Evolutionary conservation across 2,888 invertebrate species (phyloP), one percentile per base, ranked within the genome.

Genomic region (Netelia fuscicornis): DNA sequence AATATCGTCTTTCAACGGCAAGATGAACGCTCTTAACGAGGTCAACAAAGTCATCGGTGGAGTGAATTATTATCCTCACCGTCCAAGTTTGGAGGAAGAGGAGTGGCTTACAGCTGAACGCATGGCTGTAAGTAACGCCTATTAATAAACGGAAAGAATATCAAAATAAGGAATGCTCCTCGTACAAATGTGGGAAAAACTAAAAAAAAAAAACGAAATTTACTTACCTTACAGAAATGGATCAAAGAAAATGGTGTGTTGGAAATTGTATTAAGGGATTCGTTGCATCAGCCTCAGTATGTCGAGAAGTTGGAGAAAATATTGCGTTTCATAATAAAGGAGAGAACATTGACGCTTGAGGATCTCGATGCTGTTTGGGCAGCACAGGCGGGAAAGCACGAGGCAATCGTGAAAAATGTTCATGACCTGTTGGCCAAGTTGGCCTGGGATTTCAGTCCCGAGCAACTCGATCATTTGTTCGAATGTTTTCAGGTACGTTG

Each of bases 21-120:
- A 99, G 95, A 99, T 99, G 99, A 99, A 99, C 92, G 99, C 99
- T 25, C 95, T 99, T 87, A 99, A 99, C 94, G 99, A 99, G 95
- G 98, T 99, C 82, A 99, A 99, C 94, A 99, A 99, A 95, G 97
- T 99, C 71, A 97, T 98, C 88, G 97, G 97, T 83, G 97, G 97
- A 90, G 98, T 98, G 83, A 97, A 97, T 80, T 98, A 98, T 93
- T 98, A 98, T 94, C 97, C 98, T 6, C 98, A 96, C 93, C 95
- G 96, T 91, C 95, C 96, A 83, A 94, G 96, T 83, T 95, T 96
- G 64, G 97, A 97, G 89, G 97, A 98, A 92, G 97, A 97, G 89
- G 98, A 98, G 92, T 98, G 98, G 97, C 95, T 99, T 20, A 99
- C 98, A 42, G 97, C 98, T 11, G 97, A 98, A 90, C 96, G 98